Percentiles rank a stretch among this genome's conserved stretches.
Evolutionary conservation across 1,140 invertebrate species (phyloP).

Genomic region (Neodiprion virginianus): DNA sequence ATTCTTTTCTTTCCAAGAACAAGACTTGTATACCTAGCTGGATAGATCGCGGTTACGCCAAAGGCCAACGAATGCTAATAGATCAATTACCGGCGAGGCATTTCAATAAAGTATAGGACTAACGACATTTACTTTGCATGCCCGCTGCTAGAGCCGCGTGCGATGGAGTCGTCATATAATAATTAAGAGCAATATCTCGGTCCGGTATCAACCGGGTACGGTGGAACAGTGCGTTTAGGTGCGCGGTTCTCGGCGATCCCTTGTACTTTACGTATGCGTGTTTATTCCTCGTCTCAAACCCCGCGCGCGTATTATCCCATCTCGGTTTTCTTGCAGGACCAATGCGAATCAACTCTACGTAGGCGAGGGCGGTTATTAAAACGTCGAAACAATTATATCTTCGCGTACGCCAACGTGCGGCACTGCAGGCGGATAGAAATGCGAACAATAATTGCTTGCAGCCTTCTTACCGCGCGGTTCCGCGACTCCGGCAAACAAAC

Average conservation of each 20-base stretch:
- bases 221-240: not conserved
- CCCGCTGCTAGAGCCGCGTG: conserved; percentile 15
- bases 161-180: conserved; percentile 8
- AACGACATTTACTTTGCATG: conserved; percentile 20
- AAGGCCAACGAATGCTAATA: conserved; percentile 37
- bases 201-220: not conserved
- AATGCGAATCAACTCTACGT: conserved; percentile 17
- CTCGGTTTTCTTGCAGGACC: conserved; percentile 26
- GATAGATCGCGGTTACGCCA: conserved; percentile 9
- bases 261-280: conserved; percentile 1
- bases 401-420: conserved; percentile 1
- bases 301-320: conserved; percentile 3
- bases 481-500: not conserved
- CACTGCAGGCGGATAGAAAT: conserved; percentile 15
- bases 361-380: conserved; percentile 50
- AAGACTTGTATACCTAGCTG: not conserved
- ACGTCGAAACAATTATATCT: conserved; percentile 48
- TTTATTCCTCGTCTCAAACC: not conserved
- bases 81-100: conserved; percentile 42
- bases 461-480: conserved; percentile 23
- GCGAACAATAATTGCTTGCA: conserved; percentile 30
- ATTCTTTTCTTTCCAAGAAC: not conserved
- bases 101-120: conserved; percentile 30
- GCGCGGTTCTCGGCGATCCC: not conserved
- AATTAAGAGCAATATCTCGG: conserved; percentile 1